Conservation (phyloP, 2,888 invertebrate genomes). For the Leptopilina syphax region DNA sequence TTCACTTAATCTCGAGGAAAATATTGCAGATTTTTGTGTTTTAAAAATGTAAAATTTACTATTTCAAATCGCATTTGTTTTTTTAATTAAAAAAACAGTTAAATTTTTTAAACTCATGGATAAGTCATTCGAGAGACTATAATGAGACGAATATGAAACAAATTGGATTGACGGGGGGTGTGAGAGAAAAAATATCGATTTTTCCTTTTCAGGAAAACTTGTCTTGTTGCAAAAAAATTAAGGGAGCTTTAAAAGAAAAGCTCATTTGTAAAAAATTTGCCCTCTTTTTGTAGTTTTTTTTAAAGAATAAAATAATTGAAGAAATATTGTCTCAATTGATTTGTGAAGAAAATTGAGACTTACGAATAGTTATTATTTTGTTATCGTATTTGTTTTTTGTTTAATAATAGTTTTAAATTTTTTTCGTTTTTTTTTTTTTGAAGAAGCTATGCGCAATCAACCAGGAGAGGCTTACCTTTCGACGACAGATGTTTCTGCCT, state of each 20-base stretch:
- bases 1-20: no score
- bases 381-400: no score
- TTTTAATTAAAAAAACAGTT: no score
- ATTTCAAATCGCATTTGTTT: background rate
- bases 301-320: constrained; percentile 45
- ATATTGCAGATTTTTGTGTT: no score
- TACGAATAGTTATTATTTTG: constrained; percentile 52
- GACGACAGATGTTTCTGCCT: constrained; percentile 74
- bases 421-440: constrained; percentile 50
- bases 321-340: constrained; percentile 31
- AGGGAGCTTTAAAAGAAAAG: background rate
- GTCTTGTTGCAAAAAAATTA: background rate
- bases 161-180: background rate
- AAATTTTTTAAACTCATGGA: background rate
- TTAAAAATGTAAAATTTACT: no score
- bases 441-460: constrained; percentile 71
- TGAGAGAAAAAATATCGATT: constrained; percentile 3
- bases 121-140: constrained; percentile 28
- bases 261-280: background rate
- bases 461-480: constrained; percentile 74
- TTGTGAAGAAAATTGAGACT: constrained; percentile 40
- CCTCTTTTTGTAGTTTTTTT: background rate
- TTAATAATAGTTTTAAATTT: no score
- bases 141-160: constrained; percentile 22
- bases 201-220: background rate